A percentile compares a stretch with the other conserved stretches of the same genome.
Conservation (phyloP, 2,888 invertebrate genomes). For the Brassicogethes aeneus region DNA sequence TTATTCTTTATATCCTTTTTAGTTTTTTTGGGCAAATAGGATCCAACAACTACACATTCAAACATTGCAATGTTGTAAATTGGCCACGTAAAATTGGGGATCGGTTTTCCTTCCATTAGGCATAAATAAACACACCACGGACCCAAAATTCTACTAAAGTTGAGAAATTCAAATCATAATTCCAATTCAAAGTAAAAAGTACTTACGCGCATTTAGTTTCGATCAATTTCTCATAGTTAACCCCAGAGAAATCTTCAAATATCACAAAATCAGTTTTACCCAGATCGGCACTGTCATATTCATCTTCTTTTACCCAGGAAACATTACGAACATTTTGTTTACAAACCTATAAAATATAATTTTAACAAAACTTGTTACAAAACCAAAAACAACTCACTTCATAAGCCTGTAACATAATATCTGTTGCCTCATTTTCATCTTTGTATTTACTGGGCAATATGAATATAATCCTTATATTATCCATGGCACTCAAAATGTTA, state of each 20-base stretch:
- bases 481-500: constrained; percentile 13
- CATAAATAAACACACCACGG: constrained; percentile 73
- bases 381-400: too few species aligned
- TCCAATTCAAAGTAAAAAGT: constrained; percentile 7
- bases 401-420: constrained; percentile 53
- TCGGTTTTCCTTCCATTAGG: constrained; percentile 57
- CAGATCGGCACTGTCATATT: constrained; percentile 47
- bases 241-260: constrained; percentile 67
- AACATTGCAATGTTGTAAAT: constrained; percentile 78
- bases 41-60: constrained; percentile 57
- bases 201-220: constrained; percentile 63
- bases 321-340: constrained; percentile 51
- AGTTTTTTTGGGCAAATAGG: constrained; percentile 35
- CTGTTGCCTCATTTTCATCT: constrained; percentile 46
- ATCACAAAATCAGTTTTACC: constrained; percentile 68
- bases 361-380: too few species aligned
- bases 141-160: constrained; percentile 70
- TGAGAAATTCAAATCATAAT: constrained; percentile 3
- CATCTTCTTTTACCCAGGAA: constrained; percentile 54
- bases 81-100: constrained; percentile 68
- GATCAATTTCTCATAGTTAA: constrained; percentile 56
- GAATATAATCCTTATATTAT: constrained; percentile 37
- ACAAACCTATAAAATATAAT: constrained; percentile 23
- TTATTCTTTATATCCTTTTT: constrained; percentile 53
- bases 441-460: constrained; percentile 45